Percentiles rank a stretch among this genome's conserved stretches.
phyloP scores from a whole-genome alignment of 1,140 invertebrate species.

The Macrotrachela quadricornifera region DNA sequence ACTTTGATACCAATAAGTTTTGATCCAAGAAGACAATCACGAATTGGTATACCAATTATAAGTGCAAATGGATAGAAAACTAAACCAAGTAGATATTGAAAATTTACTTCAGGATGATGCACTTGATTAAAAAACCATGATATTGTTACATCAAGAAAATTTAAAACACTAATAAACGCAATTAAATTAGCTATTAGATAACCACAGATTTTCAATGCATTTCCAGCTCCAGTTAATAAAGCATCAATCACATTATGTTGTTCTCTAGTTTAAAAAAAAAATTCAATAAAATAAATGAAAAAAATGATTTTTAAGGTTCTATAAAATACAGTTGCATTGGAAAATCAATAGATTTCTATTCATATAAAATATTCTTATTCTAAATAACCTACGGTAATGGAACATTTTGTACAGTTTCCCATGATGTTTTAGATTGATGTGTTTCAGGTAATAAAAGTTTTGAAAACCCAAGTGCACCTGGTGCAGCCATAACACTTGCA shows the following conservation, averaged over 20 bases:
- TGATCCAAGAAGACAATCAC: no score
- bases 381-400: neutral
- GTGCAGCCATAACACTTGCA: conserved; percentile 12
- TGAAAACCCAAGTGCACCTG: conserved; percentile 9
- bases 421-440: neutral
- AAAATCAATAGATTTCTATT: no score
- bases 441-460: conserved; percentile 12
- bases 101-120: neutral
- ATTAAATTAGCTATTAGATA: conserved; percentile 10
- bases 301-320: no score
- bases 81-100: conserved; percentile 4
- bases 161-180: conserved; percentile 10
- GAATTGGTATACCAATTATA: conserved; percentile 1
- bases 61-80: conserved; percentile 7
- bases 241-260: conserved; percentile 6
- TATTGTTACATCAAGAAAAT: conserved; percentile 13
- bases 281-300: no score
- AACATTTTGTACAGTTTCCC: conserved; percentile 2
- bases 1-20: no score
- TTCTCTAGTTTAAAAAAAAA: neutral
- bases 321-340: no score
- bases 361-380: no score
- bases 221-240: neutral
- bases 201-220: conserved; percentile 2
- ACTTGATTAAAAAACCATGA: conserved; percentile 11